phyloP scores from a whole-genome alignment of 2,797 vertebrate genomes.

The Lagorchestes hirsutus region DNA sequence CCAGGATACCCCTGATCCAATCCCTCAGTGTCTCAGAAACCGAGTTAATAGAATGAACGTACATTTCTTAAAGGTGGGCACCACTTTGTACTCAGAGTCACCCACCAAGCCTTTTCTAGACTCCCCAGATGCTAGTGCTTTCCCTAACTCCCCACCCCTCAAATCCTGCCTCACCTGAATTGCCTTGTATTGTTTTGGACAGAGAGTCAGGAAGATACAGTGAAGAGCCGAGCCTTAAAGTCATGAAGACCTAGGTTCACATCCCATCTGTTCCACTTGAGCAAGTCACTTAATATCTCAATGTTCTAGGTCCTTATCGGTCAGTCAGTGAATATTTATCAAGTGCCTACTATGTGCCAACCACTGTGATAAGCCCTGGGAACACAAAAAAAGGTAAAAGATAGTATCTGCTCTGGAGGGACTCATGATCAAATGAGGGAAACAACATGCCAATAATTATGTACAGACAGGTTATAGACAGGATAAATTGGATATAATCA shows the following conservation, averaged over 20 bases:
- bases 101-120: neutral
- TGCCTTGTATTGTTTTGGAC: neutral
- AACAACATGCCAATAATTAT: neutral
- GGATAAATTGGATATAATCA: neutral
- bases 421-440: neutral
- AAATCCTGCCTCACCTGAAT: neutral
- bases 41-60: neutral
- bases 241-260: neutral
- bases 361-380: neutral
- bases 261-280: neutral
- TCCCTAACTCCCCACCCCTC: neutral
- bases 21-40: neutral
- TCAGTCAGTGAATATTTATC: neutral
- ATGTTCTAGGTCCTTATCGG: neutral
- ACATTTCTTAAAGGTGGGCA: neutral
- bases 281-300: neutral
- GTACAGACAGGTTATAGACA: neutral
- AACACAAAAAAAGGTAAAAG: neutral
- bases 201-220: neutral
- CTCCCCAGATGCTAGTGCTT: neutral
- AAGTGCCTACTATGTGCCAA: neutral
- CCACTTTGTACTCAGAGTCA: neutral
- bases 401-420: no score
- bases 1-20: neutral
- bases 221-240: neutral